These are phyloP conservation scores for Luscinia luscinia DNA, from an alignment of 2,797 vertebrate species.

Conservation along the genomic window DNA sequence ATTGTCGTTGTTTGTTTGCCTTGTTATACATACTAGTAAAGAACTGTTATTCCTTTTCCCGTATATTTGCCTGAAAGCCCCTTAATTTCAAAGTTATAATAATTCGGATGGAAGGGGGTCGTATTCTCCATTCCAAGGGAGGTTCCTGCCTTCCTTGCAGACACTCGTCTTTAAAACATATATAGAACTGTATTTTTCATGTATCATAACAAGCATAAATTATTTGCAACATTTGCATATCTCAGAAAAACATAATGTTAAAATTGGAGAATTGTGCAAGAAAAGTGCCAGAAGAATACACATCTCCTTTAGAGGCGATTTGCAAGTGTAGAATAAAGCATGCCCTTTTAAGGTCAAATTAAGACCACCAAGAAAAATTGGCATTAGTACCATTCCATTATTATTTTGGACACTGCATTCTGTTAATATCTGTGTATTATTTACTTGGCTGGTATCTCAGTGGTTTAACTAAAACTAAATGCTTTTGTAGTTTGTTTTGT, in stretches of 20 bases:
- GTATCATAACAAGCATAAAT: slow-evolving; percentile 13
- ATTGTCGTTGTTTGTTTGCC: background rate
- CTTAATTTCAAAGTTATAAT: background rate
- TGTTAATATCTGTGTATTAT: background rate
- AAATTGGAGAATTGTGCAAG: slow-evolving; percentile 58
- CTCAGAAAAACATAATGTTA: slow-evolving; percentile 56
- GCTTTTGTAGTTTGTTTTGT: background rate
- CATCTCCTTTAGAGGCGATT: background rate
- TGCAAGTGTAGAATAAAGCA: background rate
- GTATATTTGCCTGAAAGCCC: background rate
- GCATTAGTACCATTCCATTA: background rate
- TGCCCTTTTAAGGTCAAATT: background rate
- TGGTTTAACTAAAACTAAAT: background rate
- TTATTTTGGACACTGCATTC: background rate
- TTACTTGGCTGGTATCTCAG: background rate
- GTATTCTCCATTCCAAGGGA: background rate
- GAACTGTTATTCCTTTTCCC: background rate
- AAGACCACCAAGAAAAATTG: background rate
- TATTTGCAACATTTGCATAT: slow-evolving; percentile 41
- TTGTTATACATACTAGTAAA: background rate
- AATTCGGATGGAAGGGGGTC: background rate
- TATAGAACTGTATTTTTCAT: slow-evolving; percentile 46
- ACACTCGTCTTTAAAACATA: background rate
- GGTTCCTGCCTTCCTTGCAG: background rate
- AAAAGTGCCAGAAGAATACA: slow-evolving; percentile 43